These are phyloP conservation scores for Meandrina meandrites DNA, from an alignment of 92 coral and sea anemone species.

Conservation along the genomic window DNA sequence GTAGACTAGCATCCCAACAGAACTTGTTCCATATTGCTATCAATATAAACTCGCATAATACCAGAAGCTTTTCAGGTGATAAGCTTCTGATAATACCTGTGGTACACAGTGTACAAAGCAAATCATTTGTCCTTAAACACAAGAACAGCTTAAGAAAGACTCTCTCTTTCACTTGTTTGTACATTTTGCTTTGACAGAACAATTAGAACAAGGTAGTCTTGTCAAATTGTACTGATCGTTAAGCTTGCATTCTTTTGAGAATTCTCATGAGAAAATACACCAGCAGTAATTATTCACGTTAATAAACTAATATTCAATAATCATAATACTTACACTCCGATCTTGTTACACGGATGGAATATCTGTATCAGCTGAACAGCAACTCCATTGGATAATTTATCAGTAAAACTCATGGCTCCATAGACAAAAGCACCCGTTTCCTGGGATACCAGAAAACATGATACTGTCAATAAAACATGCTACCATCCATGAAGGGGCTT, in stretches of 20 bases:
- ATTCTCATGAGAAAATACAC: not conserved
- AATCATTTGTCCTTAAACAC: no score
- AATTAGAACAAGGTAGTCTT: not conserved
- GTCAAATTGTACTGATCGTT: not conserved
- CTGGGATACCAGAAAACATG: conserved; percentile 28
- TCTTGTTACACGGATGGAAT: conserved; percentile 70
- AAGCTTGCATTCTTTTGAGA: not conserved
- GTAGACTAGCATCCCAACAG: no score
- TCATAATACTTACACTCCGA: conserved; percentile 46
- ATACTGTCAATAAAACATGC: not conserved
- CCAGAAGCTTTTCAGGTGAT: no score
- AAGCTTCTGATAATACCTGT: no score
- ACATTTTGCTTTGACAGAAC: not conserved
- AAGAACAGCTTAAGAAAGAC: not conserved
- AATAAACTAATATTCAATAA: no score
- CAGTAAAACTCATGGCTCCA: conserved; percentile 99
- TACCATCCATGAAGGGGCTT: not conserved
- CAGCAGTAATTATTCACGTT: not conserved
- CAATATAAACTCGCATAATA: no score
- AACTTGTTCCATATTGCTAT: no score
- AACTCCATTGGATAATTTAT: conserved; percentile 92
- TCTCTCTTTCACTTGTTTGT: not conserved
- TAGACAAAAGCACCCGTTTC: conserved; percentile 99
- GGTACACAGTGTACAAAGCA: no score
- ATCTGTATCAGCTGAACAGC: conserved; percentile 85